phyloP scores from a whole-genome alignment of 2,888 invertebrate genomes.

The Agrypnus murinus region DNA sequence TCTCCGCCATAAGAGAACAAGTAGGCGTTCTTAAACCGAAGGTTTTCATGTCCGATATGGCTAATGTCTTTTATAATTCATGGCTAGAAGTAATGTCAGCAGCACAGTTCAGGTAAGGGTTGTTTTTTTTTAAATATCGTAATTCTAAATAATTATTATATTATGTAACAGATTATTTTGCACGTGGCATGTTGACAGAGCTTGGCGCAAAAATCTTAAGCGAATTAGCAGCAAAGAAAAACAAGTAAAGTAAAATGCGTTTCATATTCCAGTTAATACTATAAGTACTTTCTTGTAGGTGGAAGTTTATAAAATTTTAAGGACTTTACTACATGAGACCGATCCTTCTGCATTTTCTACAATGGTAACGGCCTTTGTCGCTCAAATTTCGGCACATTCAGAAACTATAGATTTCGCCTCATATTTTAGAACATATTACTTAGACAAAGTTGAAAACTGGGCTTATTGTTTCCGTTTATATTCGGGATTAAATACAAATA shows the following conservation, averaged over 20 bases:
- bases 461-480: conserved; percentile 54
- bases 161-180: conserved; percentile 51
- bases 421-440: conserved; percentile 51
- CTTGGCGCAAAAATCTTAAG: too few relatives aligned
- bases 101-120: conserved; percentile 11
- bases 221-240: conserved; percentile 52
- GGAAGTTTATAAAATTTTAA: conserved; percentile 47
- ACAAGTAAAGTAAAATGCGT: conserved; percentile 43
- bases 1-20: conserved; percentile 43
- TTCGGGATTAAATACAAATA: conserved; percentile 57
- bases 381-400: conserved; percentile 40
- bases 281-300: conserved; percentile 31
- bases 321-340: conserved; percentile 48
- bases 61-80: conserved; percentile 54
- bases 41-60: conserved; percentile 59
- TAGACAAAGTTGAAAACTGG: conserved; percentile 49
- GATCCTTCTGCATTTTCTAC: conserved; percentile 47
- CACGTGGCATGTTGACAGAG: too few relatives aligned
- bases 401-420: conserved; percentile 52
- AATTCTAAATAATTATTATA: too few relatives aligned
- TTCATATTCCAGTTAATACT: background rate
- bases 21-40: conserved; percentile 47
- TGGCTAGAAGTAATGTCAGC: conserved; percentile 57
- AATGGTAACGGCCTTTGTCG: conserved; percentile 39
- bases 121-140: background rate